These are phyloP conservation scores for Grallaria varia DNA, from an alignment of 2,113 vertebrate species.

Conservation along the genomic window DNA sequence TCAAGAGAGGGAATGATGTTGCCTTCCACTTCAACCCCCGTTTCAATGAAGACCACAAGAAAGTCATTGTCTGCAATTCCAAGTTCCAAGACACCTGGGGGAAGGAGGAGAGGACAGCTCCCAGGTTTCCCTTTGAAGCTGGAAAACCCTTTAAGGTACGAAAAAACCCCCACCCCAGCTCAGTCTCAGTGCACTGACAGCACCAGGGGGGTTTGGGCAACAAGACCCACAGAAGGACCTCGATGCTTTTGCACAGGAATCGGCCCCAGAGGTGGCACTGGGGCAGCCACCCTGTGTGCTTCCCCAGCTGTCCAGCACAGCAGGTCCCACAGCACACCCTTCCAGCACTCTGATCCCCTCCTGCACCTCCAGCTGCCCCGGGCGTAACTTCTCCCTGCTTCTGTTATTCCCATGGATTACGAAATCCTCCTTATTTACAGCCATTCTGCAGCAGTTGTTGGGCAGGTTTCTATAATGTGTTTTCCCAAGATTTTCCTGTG, in stretches of 20 bases:
- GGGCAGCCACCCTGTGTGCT: rapidly evolving
- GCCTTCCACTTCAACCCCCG: conserved; percentile 79
- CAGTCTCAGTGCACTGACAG: neutral
- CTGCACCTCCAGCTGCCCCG: neutral
- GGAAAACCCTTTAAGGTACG: conserved; percentile 74
- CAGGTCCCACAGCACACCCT: neutral
- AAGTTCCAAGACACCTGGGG: conserved; percentile 61
- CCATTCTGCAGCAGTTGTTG: neutral
- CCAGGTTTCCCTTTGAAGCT: conserved; percentile 70
- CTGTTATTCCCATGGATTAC: neutral
- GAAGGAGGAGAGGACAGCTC: conserved; percentile 66
- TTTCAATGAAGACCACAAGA: conserved; percentile 61
- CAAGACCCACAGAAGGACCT: too few species aligned
- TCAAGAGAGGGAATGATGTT: conserved; percentile 65
- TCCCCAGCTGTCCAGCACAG: neutral
- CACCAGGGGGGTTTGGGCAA: neutral
- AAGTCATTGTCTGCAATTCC: conserved; percentile 72
- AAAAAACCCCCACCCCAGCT: neutral
- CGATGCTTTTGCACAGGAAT: neutral
- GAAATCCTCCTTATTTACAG: neutral
- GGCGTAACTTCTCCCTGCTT: neutral
- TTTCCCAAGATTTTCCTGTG: rapidly evolving
- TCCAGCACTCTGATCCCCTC: neutral
- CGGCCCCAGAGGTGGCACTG: neutral
- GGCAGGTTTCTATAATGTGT: neutral